phyloP scores from a whole-genome alignment of 2,888 invertebrate species.

The Oligia latruncula region DNA sequence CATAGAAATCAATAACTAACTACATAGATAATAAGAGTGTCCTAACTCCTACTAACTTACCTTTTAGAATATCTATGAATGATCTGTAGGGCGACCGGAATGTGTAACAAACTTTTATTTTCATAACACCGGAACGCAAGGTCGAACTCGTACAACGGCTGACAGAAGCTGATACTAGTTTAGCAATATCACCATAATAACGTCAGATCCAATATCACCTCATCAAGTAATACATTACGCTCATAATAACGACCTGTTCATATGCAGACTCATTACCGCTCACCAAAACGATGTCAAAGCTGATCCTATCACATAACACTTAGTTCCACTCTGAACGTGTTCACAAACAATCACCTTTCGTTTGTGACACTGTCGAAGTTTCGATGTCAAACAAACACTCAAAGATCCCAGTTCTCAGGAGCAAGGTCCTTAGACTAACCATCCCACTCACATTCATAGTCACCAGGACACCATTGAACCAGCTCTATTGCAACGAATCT shows the following conservation, averaged over 20 bases:
- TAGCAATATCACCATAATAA: slow-evolving; percentile 2
- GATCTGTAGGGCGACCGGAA: background rate
- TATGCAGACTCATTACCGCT: slow-evolving; percentile 13
- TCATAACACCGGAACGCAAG: background rate
- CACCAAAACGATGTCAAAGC: background rate
- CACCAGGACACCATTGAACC: background rate
- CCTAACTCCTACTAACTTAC: background rate
- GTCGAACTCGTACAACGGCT: background rate
- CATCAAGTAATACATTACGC: slow-evolving; percentile 30
- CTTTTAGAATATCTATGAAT: background rate
- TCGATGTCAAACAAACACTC: slow-evolving; percentile 2
- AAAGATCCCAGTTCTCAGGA: background rate
- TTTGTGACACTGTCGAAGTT: background rate
- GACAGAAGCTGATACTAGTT: slow-evolving; percentile 13
- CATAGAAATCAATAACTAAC: background rate
- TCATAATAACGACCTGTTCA: background rate
- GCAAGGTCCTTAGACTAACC: background rate
- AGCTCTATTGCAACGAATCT: background rate
- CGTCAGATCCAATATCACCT: slow-evolving; percentile 25
- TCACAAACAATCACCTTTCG: background rate
- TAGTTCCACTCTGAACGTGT: background rate
- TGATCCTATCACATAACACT: slow-evolving; percentile 4
- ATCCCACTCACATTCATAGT: background rate
- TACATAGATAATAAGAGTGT: background rate
- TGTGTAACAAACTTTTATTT: background rate